phyloP scores from a whole-genome alignment of 2,113 vertebrate genomes.

The Argyrosomus japonicus region DNA sequence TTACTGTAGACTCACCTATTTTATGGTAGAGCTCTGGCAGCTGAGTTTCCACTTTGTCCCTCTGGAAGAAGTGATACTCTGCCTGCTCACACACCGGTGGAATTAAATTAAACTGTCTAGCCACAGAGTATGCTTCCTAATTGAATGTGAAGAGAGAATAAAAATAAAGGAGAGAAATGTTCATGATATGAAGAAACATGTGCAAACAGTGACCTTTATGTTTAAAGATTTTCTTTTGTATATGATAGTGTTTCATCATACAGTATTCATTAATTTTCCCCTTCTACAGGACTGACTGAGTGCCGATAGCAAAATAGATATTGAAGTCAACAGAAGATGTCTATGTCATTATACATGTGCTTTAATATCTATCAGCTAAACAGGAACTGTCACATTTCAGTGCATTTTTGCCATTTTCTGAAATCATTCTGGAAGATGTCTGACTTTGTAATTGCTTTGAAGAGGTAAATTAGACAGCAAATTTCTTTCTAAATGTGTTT shows the following conservation, averaged over 20 bases:
- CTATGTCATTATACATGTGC: background rate
- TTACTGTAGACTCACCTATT: constrained; percentile 86
- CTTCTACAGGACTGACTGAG: background rate
- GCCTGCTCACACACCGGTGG: constrained; percentile 97
- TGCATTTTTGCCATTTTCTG: background rate
- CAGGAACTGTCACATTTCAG: background rate
- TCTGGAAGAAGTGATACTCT: constrained; percentile 97
- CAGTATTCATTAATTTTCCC: background rate
- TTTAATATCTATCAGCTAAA: background rate
- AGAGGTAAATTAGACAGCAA: background rate
- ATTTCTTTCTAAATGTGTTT: background rate
- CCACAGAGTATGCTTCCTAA: constrained; percentile 97
- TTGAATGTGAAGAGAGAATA: constrained; percentile 21
- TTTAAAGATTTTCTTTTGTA: background rate
- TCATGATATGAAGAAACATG: constrained; percentile 5
- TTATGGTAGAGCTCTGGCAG: constrained; percentile 97
- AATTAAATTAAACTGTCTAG: constrained; percentile 97
- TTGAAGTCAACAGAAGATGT: background rate
- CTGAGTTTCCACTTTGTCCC: constrained; percentile 97
- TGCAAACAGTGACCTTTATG: constrained; percentile 18
- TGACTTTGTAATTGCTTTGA: background rate
- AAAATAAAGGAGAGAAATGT: constrained; percentile 5
- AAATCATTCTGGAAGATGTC: background rate
- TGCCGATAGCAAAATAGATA: background rate
- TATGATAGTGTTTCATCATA: background rate